These are phyloP conservation scores for Morus bassanus DNA, from an alignment of 2,797 vertebrate species.

Conservation along the genomic window DNA sequence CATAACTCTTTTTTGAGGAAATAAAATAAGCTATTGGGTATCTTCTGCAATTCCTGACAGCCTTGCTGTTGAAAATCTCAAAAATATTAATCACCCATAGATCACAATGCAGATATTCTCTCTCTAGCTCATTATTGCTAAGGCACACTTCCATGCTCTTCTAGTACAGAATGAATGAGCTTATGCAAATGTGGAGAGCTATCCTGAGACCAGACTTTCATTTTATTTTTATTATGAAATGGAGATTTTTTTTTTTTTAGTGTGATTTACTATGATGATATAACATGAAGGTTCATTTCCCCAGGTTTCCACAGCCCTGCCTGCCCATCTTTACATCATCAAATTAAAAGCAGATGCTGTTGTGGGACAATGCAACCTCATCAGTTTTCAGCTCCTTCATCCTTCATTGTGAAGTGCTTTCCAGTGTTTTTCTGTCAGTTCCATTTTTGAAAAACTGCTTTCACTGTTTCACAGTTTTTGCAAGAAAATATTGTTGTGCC, in stretches of 20 bases:
- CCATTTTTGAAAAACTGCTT: conserved; percentile 64
- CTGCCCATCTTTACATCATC: conserved; percentile 9
- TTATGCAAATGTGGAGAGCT: conserved; percentile 6
- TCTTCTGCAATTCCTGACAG: not conserved
- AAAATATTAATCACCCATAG: not conserved
- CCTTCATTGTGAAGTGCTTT: conserved; percentile 40
- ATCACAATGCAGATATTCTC: not conserved
- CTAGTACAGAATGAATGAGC: not conserved
- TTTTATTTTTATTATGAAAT: conserved; percentile 21
- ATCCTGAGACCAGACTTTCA: not conserved
- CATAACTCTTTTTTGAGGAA: not conserved
- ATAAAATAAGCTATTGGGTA: not conserved
- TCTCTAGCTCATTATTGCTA: not conserved
- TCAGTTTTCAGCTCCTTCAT: conserved; percentile 55
- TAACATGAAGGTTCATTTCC: conserved; percentile 17
- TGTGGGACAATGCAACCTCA: conserved; percentile 13
- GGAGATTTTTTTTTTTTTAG: not conserved
- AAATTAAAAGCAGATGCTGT: conserved; percentile 46
- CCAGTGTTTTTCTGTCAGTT: conserved; percentile 11
- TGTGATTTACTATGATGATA: conserved; percentile 18
- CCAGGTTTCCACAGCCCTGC: not conserved
- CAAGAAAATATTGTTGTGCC: conserved; percentile 59
- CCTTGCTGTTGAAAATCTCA: not conserved
- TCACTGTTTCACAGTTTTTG: conserved; percentile 57
- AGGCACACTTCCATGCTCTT: not conserved